A percentile compares a stretch with the other conserved stretches of the same genome.
Conservation (phyloP, 92 coral and sea anemone species). For the Umimayanthus chanpuru region DNA sequence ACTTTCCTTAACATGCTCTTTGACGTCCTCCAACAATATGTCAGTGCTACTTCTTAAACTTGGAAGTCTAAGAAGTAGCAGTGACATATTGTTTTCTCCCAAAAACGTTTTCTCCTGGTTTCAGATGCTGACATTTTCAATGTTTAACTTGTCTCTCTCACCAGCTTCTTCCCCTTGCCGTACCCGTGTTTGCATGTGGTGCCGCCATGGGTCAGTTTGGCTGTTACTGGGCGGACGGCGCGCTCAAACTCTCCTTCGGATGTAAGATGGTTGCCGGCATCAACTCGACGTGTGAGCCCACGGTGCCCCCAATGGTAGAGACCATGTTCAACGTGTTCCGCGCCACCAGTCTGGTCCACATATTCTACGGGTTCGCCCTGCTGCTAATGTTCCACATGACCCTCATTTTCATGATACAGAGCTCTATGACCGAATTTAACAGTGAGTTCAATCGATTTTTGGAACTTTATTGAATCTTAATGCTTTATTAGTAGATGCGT, state of each 20-base stretch:
- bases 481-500: no score
- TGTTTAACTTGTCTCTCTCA: neutral
- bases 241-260: slow-evolving; percentile 70
- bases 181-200: slow-evolving; percentile 77
- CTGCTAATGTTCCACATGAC: slow-evolving; percentile 83
- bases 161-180: slow-evolving; percentile 76
- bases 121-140: neutral
- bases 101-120: neutral
- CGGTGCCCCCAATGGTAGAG: slow-evolving; percentile 69
- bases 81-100: no score
- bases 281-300: slow-evolving; percentile 52
- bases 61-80: no score
- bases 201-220: slow-evolving; percentile 96
- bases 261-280: slow-evolving; percentile 35
- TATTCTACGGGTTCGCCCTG: slow-evolving; percentile 87
- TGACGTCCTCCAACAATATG: no score
- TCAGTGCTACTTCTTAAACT: no score
- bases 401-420: slow-evolving; percentile 86
- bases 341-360: slow-evolving; percentile 83
- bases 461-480: no score
- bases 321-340: slow-evolving; percentile 75
- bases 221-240: slow-evolving; percentile 85
- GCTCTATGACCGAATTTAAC: slow-evolving; percentile 88
- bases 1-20: no score
- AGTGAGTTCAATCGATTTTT: slow-evolving; percentile 54